Conservation (phyloP, 2,113 vertebrate genomes). For the Acrocephalus arundinaceus region DNA sequence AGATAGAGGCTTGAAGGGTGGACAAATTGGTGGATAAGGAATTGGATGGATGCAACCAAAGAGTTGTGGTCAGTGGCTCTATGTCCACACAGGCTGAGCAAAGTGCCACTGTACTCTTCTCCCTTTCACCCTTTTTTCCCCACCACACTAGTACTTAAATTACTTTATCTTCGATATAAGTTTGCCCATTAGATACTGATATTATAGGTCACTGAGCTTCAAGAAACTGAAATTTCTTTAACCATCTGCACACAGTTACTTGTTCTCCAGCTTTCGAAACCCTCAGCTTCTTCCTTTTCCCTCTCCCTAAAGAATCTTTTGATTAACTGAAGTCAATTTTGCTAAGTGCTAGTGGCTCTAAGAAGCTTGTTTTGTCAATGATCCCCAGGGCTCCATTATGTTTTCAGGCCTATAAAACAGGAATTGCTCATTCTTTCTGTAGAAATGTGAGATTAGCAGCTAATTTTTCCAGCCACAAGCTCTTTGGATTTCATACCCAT, state of each 20-base stretch:
- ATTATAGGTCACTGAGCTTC: background rate
- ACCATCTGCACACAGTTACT: background rate
- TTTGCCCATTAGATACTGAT: background rate
- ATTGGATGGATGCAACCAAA: background rate
- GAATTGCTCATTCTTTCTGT: conserved; percentile 19
- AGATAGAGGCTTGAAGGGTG: background rate
- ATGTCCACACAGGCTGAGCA: background rate
- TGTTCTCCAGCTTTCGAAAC: conserved; percentile 13
- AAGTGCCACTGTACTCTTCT: background rate
- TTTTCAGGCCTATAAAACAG: conserved; percentile 45
- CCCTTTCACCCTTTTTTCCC: background rate
- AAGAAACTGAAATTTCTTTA: conserved; percentile 6
- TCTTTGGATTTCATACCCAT: background rate
- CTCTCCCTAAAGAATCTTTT: conserved; percentile 12
- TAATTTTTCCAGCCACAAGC: conserved; percentile 12
- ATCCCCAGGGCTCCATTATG: conserved; percentile 56
- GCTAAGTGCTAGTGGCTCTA: conserved; percentile 65
- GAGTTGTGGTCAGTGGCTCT: background rate
- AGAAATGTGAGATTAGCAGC: conserved; percentile 43
- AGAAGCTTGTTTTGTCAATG: conserved; percentile 51
- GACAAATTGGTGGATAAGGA: background rate
- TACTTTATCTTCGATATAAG: background rate
- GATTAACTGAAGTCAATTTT: conserved; percentile 70
- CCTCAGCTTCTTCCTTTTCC: background rate
- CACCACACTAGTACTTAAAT: background rate